Evolutionary conservation across 2,888 invertebrate genomes (phyloP).

Genomic region (Melipona beecheii): DNA sequence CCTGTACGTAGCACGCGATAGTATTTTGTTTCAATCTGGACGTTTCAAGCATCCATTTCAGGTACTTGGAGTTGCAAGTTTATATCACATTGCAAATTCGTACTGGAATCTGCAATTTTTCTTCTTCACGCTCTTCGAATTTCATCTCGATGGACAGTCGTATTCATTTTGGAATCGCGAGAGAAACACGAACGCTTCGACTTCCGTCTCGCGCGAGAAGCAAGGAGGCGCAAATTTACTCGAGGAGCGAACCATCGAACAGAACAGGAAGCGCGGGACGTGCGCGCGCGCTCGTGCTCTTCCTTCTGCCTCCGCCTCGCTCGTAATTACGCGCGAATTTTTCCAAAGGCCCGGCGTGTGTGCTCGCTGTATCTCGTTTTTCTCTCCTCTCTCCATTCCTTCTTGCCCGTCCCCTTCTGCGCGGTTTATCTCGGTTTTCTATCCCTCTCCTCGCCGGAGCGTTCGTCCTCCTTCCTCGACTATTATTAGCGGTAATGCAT

Average conservation of each 20-base stretch:
- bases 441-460: conserved; percentile 49
- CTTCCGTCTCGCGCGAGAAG: background rate
- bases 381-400: conserved; percentile 9
- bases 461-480: conserved; percentile 56
- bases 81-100: no score
- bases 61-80: no score
- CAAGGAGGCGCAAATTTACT: no score
- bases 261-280: conserved; percentile 27
- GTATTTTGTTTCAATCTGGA: no score
- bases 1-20: no score
- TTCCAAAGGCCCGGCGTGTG: conserved; percentile 48
- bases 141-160: no score
- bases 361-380: conserved; percentile 58
- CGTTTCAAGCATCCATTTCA: no score
- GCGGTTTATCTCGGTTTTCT: conserved; percentile 38
- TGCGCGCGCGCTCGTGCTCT: conserved; percentile 1
- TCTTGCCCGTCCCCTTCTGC: conserved; percentile 9
- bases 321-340: conserved; percentile 71
- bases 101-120: no score
- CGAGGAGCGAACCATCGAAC: background rate
- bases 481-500: conserved; percentile 80
- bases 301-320: conserved; percentile 42
- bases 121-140: no score
- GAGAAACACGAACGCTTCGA: background rate
- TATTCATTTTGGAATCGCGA: background rate